Percentiles rank a stretch among this genome's conserved stretches.
Evolutionary conservation across 2,113 vertebrate species (phyloP).

Genomic region (Planiliza haematocheilus): DNA sequence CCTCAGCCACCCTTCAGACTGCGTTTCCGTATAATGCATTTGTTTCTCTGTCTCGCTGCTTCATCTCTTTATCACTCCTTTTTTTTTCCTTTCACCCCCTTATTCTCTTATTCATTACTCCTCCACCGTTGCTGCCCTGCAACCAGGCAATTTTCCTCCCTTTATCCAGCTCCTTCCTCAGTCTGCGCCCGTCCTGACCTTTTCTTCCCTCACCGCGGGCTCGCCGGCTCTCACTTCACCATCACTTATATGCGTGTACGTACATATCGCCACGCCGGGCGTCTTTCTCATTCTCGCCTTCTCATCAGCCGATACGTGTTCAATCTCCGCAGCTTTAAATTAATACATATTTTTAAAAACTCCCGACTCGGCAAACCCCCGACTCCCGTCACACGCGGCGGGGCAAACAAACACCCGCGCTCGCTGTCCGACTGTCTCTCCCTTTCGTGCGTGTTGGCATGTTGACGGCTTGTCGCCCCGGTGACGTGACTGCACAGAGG

Average conservation of each 20-base stretch:
- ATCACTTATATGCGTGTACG: background rate
- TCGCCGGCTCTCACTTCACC: background rate
- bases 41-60: background rate
- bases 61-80: conserved; percentile 13
- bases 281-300: background rate
- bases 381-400: conserved; percentile 17
- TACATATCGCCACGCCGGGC: background rate
- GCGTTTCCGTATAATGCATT: conserved; percentile 9
- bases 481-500: conserved; percentile 67
- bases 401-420: conserved; percentile 24
- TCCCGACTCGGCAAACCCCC: background rate
- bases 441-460: conserved; percentile 33
- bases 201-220: conserved; percentile 22
- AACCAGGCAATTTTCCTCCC: background rate
- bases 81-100: no score
- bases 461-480: conserved; percentile 64
- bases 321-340: conserved; percentile 33
- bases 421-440: background rate
- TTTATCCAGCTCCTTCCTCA: conserved; percentile 10
- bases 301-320: background rate
- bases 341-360: background rate
- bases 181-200: conserved; percentile 21
- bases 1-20: background rate
- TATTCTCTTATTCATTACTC: conserved; percentile 30
- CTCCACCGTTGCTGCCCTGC: conserved; percentile 16